Base-by-base conservation (phyloP, 2,797 vertebrate genomes). In the Sebastiscus albofasciatus region DNA sequence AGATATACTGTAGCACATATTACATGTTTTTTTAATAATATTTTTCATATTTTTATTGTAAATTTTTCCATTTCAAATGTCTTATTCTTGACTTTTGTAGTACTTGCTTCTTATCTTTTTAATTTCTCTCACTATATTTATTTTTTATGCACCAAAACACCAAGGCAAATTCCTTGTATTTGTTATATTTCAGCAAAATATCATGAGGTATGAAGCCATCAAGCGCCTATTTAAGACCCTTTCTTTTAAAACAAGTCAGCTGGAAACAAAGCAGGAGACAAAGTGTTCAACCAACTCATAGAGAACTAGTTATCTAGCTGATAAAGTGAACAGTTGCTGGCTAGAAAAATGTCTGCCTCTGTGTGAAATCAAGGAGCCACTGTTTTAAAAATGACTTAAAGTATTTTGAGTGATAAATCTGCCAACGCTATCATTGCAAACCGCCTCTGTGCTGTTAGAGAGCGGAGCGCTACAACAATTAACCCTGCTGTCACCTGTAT, bases 401-500 rank as follows among this genome's bases (percentile, higher is more conserved):
- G 20, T 18, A 52, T n/a, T 0, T 52, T n/a, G 49, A 34, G n/a
- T 6, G 1, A 14, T 18, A 39, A 71, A 71, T 27, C 1, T 59
- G 33, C 54, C 33, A 27, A 18, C 3, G n/a, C 56, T 26, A 24
- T 56, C 67, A 34, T 22, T 69, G 67, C 11, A 26, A 56, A 18
- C 52, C 18, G 31, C 31, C 22, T 24, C 5, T 10, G 22, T 58
- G 31, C 49, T 29, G 18, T n/a, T 36, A 14, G 13, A 68, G 13
- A 62, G 42, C 36, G 5, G 22, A 42, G 64, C 8, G 12, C 34
- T 16, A 65, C 13, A 55, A 68, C 78, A 18, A 49, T 67, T 71
- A 78, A 82, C 77, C 77, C 26, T 0, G 29, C 22, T 0, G 29
- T 64, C 13, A 52, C 69, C 71, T 81, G 71, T 75, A 58, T 75